phyloP scores from a whole-genome alignment of 2,113 vertebrate genomes.

The Neogobius melanostomus region DNA sequence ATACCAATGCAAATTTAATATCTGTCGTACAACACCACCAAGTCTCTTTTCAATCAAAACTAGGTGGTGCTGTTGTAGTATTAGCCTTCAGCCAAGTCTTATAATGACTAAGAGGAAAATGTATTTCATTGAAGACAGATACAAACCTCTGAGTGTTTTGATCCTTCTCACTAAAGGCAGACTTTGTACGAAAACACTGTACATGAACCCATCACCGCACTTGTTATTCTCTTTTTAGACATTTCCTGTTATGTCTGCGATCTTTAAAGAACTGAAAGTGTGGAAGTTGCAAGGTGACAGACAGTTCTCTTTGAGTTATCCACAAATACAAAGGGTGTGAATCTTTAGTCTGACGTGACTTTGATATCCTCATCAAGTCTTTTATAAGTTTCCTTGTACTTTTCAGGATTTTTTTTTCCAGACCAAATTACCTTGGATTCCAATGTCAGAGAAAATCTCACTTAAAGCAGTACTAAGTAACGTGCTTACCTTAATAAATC shows the following conservation, averaged over 20 bases:
- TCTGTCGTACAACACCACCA: too few relatives aligned
- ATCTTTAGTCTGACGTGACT: conserved; percentile 3
- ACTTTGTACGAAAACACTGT: conserved; percentile 26
- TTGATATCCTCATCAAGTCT: not conserved
- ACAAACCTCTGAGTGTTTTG: conserved; percentile 2
- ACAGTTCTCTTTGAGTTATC: not conserved
- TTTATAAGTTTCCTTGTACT: not conserved
- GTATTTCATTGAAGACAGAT: not conserved
- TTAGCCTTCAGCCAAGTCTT: too few relatives aligned
- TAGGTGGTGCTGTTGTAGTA: too few relatives aligned
- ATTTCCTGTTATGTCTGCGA: not conserved
- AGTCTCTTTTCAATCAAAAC: too few relatives aligned
- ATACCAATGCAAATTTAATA: too few relatives aligned
- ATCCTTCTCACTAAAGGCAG: conserved; percentile 22
- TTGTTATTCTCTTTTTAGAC: too few relatives aligned
- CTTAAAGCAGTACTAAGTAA: too few relatives aligned
- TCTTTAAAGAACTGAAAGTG: not conserved
- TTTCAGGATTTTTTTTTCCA: not conserved
- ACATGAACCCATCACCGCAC: conserved; percentile 21
- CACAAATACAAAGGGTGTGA: not conserved
- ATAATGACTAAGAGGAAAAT: too few relatives aligned
- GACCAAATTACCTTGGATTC: not conserved
- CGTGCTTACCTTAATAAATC: too few relatives aligned
- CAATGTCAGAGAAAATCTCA: too few relatives aligned
- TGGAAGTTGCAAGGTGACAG: not conserved